phyloP scores from a whole-genome alignment of 2,888 invertebrate species.

The Eupithecia insigniata region DNA sequence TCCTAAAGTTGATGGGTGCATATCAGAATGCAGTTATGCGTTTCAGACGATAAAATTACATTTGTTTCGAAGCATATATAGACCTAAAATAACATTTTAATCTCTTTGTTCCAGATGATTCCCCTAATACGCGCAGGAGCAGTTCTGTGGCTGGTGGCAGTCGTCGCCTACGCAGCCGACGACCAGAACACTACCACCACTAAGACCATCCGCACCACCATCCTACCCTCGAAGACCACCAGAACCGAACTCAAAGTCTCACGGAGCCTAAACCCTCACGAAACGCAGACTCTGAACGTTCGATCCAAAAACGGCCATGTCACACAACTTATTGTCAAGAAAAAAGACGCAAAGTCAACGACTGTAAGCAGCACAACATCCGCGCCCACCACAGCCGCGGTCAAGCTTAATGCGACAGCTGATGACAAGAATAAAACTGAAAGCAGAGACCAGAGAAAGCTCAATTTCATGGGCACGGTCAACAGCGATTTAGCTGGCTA shows the following conservation, averaged over 20 bases:
- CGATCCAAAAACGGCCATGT: conserved; percentile 90
- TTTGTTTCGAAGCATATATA: neutral
- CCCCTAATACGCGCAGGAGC: conserved; percentile 74
- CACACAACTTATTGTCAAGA: conserved; percentile 90
- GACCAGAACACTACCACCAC: conserved; percentile 75
- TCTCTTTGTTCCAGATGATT: conserved; percentile 76
- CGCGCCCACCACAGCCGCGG: conserved; percentile 66
- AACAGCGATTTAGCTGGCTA: conserved; percentile 79
- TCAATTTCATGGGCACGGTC: conserved; percentile 67
- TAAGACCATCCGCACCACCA: conserved; percentile 74
- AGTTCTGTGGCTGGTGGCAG: conserved; percentile 69
- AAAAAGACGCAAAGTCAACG: conserved; percentile 84
- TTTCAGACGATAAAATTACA: neutral
- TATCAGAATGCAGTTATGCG: neutral
- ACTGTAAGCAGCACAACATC: conserved; percentile 59
- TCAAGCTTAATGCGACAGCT: conserved; percentile 58
- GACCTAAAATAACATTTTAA: neutral
- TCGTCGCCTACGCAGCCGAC: conserved; percentile 59
- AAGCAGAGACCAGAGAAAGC: conserved; percentile 75
- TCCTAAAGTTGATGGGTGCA: neutral
- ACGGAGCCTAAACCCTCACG: conserved; percentile 89
- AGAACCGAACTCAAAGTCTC: conserved; percentile 91
- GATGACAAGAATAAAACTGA: conserved; percentile 75
- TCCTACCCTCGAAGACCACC: conserved; percentile 85
- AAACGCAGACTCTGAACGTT: conserved; percentile 90